Evolutionary conservation across 2,888 invertebrate species (phyloP).

Genomic region (Idaea biselata): DNA sequence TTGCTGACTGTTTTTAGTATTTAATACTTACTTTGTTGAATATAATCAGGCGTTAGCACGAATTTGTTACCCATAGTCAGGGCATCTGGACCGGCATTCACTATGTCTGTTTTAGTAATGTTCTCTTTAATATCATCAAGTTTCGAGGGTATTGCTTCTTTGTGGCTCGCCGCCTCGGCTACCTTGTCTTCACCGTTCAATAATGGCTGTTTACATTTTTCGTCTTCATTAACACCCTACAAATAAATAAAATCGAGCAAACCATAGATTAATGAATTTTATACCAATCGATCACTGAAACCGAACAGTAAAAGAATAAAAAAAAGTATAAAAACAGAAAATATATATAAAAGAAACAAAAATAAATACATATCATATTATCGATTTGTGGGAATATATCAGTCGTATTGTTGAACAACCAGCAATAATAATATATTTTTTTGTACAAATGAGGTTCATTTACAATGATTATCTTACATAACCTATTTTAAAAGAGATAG

Average conservation of each 20-base stretch:
- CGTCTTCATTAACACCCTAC: slow-evolving; percentile 64
- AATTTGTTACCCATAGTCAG: slow-evolving; percentile 80
- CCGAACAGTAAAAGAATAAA: slow-evolving; percentile 13
- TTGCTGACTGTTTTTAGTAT: background rate
- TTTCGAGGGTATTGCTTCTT: slow-evolving; percentile 64
- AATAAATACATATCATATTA: slow-evolving; percentile 41
- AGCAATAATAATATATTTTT: slow-evolving; percentile 30
- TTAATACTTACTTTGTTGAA: slow-evolving; percentile 92
- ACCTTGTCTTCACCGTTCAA: slow-evolving; percentile 72
- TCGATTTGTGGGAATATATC: slow-evolving; percentile 78
- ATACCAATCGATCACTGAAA: slow-evolving; percentile 9
- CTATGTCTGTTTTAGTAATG: slow-evolving; percentile 65
- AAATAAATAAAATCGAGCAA: slow-evolving; percentile 40
- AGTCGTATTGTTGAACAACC: slow-evolving; percentile 42
- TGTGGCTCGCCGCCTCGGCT: slow-evolving; percentile 60
- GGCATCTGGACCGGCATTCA: slow-evolving; percentile 53
- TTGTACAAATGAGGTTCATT: slow-evolving; percentile 21
- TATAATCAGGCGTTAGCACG: slow-evolving; percentile 94
- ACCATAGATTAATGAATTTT: background rate
- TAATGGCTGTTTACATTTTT: slow-evolving; percentile 58
- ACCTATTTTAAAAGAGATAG: slow-evolving; percentile 11
- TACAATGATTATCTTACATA: slow-evolving; percentile 15
- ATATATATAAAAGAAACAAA: slow-evolving; percentile 47
- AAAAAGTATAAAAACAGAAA: slow-evolving; percentile 30
- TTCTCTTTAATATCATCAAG: slow-evolving; percentile 65